Evolutionary conservation across 1,140 invertebrate genomes (phyloP).

Genomic region (Lysiphlebus fabarum): DNA sequence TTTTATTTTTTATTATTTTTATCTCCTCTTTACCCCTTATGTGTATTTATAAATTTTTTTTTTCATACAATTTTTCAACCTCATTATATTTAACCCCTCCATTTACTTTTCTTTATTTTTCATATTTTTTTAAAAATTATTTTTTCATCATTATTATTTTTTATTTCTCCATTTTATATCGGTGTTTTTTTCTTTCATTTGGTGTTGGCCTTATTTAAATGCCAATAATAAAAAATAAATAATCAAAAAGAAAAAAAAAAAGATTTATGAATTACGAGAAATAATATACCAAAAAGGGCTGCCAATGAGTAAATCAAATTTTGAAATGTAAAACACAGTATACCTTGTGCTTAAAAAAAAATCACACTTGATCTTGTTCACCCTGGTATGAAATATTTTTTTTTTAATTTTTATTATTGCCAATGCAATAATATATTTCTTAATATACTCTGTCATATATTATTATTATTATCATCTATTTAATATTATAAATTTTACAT

Average conservation of each 20-base stretch:
- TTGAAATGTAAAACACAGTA: constrained; percentile 28
- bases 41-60: constrained; percentile 2
- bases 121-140: constrained; percentile 13
- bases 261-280: constrained; percentile 25
- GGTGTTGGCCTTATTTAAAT: no score
- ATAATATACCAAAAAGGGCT: constrained; percentile 19
- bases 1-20: constrained; percentile 10
- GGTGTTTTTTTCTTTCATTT: constrained; percentile 14
- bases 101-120: constrained; percentile 16
- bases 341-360: no score
- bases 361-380: no score
- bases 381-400: no score
- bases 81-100: constrained; percentile 18
- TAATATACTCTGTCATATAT: no score
- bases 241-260: neutral
- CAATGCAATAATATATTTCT: no score
- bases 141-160: constrained; percentile 21
- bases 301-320: constrained; percentile 36
- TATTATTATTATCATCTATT: no score
- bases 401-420: no score
- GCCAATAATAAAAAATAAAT: no score
- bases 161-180: constrained; percentile 19
- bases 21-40: constrained; percentile 11
- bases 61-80: constrained; percentile 13
- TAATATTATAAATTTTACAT: no score